Evolutionary conservation across 1,140 invertebrate genomes (phyloP), one percentile per base, ranked within the genome.

Genomic region (Diachasmimorpha longicaudata): DNA sequence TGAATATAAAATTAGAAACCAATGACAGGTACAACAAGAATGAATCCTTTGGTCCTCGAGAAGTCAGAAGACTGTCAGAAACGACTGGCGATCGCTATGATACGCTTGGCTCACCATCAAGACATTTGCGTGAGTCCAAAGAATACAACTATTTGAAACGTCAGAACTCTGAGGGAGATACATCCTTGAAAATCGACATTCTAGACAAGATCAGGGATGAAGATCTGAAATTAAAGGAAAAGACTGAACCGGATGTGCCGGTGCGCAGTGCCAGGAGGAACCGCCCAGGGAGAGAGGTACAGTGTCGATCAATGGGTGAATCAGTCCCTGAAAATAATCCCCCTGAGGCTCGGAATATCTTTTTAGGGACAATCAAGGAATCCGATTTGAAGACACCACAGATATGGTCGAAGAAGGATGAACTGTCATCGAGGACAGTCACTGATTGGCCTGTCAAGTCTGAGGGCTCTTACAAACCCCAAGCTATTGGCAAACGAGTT

Each of bases 261-360:
- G 88, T 89, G 37, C 83, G 88, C 63, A 89, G 84, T 72, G 86
- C 86, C 0, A 78, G 89, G 52, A 85, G 87, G 70, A 89, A 90
- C 46, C 81, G 88, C 39, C 83, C 80, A 0, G 81, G 87, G 6
- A 72, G 87, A 3, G 88, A 89, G 25, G 78, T 87, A 4, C 86
- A 87, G 10, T 89, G 87, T 71, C 79, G 87, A 9, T 89, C 87
- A 4, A 87, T 89, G 87, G 87, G 87, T 9, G 88, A 89, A 66
- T 88, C 85, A 25, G 84, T 83, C 5, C 78, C 78, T 0, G 87
- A 87, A 25, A 44, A 66, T 16, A 63, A 74, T 0, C 77, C 77
- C 0, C 77, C 76, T 0, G 87, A 88, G 67, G 68, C 84, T n/a
- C 81, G 85, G 44, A 89, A 83, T 52, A 79, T 88, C 4, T 85